Evolutionary conservation across 37 sponge, comb jelly and placozoan species (phyloP), one percentile per base, ranked within the genome.

Genomic region (Axinella damicornis): DNA sequence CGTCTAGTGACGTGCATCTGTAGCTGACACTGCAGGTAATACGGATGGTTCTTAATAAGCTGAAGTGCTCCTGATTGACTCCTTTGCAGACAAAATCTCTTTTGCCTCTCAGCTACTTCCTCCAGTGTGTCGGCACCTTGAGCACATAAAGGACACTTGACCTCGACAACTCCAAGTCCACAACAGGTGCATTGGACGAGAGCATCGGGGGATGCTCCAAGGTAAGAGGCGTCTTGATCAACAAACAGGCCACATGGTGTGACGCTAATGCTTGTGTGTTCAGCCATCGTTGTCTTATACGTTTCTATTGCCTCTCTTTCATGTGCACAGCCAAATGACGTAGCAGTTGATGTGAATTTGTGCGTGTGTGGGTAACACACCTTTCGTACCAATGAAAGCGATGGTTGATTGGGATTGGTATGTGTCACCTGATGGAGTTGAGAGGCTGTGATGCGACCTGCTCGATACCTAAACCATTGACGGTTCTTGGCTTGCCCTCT

Each of bases 361-460:
- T 53, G 33, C 1, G 32, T 24, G 5, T 81, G 32, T 11, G 82
- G 72, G 31, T 70, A 81, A 22, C 82, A 81, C 2, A 81, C 53
- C 18, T 52, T 65, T 40, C 82, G n/a, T 13, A 81, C 12, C 71
- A 81, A 56, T 19, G 82, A 81, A 4, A 81, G 32, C 14, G 82
- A 67, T 81, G 82, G 82, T 21, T 79, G 54, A 36, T 79, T 27
- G 2, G 80, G 81, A 80, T 80, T 31, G 25, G 81, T 80, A 33
- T 80, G 81, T 25, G 67, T 1, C 22, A 61, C 68, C 73, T 52
- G 46, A 40, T 46, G 53, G 40, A 83, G 33, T 15, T 22, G 64
- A 65, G 75, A 83, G n/a, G 76, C 84, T 35, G 84, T 73, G 19
- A 83, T 83, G 15, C 66, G 46, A 27, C 84, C 84, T 74, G 57